Conservation (phyloP, 2,888 invertebrate species). For the Andricus quercusramuli region DNA sequence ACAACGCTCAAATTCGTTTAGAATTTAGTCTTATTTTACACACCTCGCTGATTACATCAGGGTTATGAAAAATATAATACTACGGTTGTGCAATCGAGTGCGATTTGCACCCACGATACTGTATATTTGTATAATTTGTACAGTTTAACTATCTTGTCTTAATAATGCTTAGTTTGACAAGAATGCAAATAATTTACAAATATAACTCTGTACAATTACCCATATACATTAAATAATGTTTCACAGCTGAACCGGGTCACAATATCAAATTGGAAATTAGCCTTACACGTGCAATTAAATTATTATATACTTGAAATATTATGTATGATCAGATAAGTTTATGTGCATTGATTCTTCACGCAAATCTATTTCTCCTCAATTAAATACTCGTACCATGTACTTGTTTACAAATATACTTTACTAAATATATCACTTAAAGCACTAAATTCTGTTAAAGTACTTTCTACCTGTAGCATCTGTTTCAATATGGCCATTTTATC, state of each 20-base stretch:
- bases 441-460: slow-evolving; percentile 20
- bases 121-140: slow-evolving; percentile 72
- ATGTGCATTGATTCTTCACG: slow-evolving; percentile 33
- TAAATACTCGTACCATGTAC: slow-evolving; percentile 7
- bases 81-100: slow-evolving; percentile 74
- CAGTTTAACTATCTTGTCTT: slow-evolving; percentile 71
- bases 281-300: slow-evolving; percentile 29
- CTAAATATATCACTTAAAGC: slow-evolving; percentile 23
- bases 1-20: slow-evolving; percentile 9
- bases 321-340: slow-evolving; percentile 25
- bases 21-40: slow-evolving; percentile 25
- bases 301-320: slow-evolving; percentile 29
- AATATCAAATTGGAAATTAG: slow-evolving; percentile 38
- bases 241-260: slow-evolving; percentile 46
- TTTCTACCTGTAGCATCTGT: slow-evolving; percentile 32
- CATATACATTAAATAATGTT: slow-evolving; percentile 56
- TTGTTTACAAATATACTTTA: slow-evolving; percentile 3
- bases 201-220: slow-evolving; percentile 60
- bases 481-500: slow-evolving; percentile 27
- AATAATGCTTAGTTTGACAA: slow-evolving; percentile 62
- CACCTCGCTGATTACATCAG: slow-evolving; percentile 63
- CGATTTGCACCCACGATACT: slow-evolving; percentile 50
- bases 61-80: slow-evolving; percentile 78
- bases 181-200: slow-evolving; percentile 61
- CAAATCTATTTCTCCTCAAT: slow-evolving; percentile 14